Evolutionary conservation across 2,113 vertebrate species (phyloP).

Genomic region (Crocuta crocuta): DNA sequence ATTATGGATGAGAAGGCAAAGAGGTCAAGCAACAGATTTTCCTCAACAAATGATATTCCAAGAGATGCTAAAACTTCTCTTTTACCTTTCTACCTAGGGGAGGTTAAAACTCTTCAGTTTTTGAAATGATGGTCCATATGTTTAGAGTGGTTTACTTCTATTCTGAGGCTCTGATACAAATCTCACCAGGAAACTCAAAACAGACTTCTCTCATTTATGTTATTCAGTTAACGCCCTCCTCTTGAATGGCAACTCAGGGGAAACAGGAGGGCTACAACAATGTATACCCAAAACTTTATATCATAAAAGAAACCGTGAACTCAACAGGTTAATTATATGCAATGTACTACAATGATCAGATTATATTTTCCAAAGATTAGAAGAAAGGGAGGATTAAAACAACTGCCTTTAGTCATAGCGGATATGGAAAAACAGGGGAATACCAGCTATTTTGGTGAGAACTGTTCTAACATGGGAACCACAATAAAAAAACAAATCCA

Average conservation of each 20-base stretch:
- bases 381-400: slow-evolving; percentile 62
- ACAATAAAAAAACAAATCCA: slow-evolving; percentile 42
- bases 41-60: not conserved
- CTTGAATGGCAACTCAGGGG: not conserved
- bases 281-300: not conserved
- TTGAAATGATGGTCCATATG: not conserved
- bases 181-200: slow-evolving; percentile 33
- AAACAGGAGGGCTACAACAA: not conserved
- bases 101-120: slow-evolving; percentile 5
- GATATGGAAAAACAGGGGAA: slow-evolving; percentile 80
- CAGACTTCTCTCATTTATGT: not conserved
- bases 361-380: slow-evolving; percentile 47
- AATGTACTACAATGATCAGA: not conserved
- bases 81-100: not conserved
- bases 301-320: not conserved
- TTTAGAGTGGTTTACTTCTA: slow-evolving; percentile 34
- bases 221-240: not conserved
- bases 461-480: slow-evolving; percentile 54
- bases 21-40: slow-evolving; percentile 6
- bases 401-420: slow-evolving; percentile 64
- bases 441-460: slow-evolving; percentile 53
- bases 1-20: slow-evolving; percentile 15
- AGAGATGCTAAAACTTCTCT: not conserved
- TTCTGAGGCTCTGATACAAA: slow-evolving; percentile 26
- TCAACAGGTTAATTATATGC: slow-evolving; percentile 6